phyloP scores from a whole-genome alignment of 2,888 invertebrate genomes.

The Calameuta filiformis region DNA sequence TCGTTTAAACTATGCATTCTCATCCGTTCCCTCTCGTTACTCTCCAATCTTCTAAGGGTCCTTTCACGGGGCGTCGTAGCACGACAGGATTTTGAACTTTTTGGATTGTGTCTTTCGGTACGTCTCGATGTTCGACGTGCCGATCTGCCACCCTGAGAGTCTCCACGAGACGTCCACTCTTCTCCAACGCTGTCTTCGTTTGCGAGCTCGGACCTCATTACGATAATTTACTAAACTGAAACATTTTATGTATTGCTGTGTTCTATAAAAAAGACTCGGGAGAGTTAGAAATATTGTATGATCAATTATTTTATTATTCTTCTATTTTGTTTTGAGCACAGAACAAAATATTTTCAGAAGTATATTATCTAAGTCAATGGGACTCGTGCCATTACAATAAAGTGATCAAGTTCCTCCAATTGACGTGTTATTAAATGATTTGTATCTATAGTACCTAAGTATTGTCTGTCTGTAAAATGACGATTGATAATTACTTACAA shows the following conservation, averaged over 20 bases:
- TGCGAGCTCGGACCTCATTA: slow-evolving; percentile 50
- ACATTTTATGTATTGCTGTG: background rate
- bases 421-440: background rate
- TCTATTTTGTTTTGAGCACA: background rate
- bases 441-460: background rate
- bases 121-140: slow-evolving; percentile 34
- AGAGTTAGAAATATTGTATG: background rate
- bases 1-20: slow-evolving; percentile 85
- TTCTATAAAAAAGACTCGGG: no score
- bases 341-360: background rate
- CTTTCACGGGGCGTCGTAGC: slow-evolving; percentile 71
- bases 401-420: background rate
- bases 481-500: background rate
- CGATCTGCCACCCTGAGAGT: slow-evolving; percentile 30
- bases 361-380: background rate
- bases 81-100: slow-evolving; percentile 41
- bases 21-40: slow-evolving; percentile 83
- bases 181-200: slow-evolving; percentile 38
- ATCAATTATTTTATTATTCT: background rate
- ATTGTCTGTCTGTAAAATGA: background rate
- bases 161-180: slow-evolving; percentile 39
- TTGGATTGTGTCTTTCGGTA: slow-evolving; percentile 40
- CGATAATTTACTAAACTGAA: background rate
- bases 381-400: background rate
- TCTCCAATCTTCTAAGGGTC: slow-evolving; percentile 79